Evolutionary conservation across 2,888 invertebrate species (phyloP).

Genomic region (Sphecodes monilicornis): DNA sequence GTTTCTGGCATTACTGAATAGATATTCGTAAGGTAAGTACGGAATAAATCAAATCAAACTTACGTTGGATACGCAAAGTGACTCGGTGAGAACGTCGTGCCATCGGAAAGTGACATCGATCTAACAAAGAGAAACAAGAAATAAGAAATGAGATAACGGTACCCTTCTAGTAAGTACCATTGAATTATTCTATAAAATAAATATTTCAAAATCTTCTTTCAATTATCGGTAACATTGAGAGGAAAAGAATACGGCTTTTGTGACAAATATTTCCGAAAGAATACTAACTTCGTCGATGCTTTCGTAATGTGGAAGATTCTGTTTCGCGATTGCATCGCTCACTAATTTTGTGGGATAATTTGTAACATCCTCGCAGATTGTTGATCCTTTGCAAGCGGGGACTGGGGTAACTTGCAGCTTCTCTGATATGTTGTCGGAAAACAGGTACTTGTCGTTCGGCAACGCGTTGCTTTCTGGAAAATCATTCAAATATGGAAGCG

Average conservation of each 20-base stretch:
- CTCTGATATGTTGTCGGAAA: background rate
- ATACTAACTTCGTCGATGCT: conserved; percentile 62
- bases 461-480: background rate
- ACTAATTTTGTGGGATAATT: conserved; percentile 65
- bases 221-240: background rate
- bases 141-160: background rate
- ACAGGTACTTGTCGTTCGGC: conserved; percentile 14
- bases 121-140: conserved; percentile 9
- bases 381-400: conserved; percentile 25
- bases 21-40: background rate
- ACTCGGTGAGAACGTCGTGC: background rate
- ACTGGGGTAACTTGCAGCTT: background rate
- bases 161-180: background rate
- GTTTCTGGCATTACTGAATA: too few species aligned
- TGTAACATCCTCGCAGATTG: conserved; percentile 63
- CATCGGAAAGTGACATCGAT: conserved; percentile 27
- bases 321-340: conserved; percentile 46
- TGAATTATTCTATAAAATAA: background rate
- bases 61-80: conserved; percentile 33
- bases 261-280: background rate
- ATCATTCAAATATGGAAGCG: background rate
- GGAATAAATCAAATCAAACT: background rate
- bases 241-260: background rate
- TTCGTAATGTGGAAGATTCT: conserved; percentile 38
- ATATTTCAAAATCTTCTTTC: background rate